Percentiles rank a stretch among this genome's conserved stretches.
phyloP scores from a whole-genome alignment of 1,140 invertebrate species.

The Euura lappo region DNA sequence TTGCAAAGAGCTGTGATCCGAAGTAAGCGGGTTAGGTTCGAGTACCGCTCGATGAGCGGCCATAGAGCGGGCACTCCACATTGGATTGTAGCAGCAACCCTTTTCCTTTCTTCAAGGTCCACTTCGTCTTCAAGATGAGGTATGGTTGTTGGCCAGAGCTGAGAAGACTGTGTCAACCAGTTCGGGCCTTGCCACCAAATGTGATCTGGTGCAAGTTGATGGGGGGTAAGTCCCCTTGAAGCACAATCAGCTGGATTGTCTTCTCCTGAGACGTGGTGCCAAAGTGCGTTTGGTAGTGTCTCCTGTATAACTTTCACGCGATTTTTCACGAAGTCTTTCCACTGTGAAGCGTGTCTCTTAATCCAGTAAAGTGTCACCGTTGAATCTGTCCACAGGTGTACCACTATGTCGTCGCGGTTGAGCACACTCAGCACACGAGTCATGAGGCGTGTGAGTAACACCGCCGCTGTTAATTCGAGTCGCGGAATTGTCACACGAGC shows the following conservation, averaged over 20 bases:
- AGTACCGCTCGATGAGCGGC: neutral
- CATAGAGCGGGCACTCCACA: neutral
- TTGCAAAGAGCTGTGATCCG: neutral
- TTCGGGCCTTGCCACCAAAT: slow-evolving; percentile 27
- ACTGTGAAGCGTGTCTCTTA: slow-evolving; percentile 19
- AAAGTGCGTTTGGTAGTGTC: slow-evolving; percentile 12
- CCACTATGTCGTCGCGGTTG: no score
- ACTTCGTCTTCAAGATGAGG: slow-evolving; percentile 4
- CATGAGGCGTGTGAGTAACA: slow-evolving; percentile 12
- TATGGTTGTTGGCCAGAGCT: neutral
- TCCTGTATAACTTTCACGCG: slow-evolving; percentile 43
- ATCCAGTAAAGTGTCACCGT: slow-evolving; percentile 34
- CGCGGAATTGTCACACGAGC: slow-evolving; percentile 2
- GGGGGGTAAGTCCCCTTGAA: slow-evolving; percentile 31
- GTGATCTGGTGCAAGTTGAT: neutral
- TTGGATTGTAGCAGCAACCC: no score
- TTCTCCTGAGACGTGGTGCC: neutral
- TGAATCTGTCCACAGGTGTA: no score
- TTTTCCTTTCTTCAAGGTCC: neutral
- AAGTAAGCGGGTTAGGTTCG: neutral
- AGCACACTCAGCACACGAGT: no score
- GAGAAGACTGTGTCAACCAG: neutral
- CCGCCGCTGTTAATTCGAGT: slow-evolving; percentile 19
- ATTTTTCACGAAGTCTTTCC: slow-evolving; percentile 44
- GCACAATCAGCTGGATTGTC: slow-evolving; percentile 39